Evolutionary conservation across 1,140 invertebrate genomes (phyloP), one percentile per base, ranked within the genome.

Genomic region (Muscidifurax raptorellus): DNA sequence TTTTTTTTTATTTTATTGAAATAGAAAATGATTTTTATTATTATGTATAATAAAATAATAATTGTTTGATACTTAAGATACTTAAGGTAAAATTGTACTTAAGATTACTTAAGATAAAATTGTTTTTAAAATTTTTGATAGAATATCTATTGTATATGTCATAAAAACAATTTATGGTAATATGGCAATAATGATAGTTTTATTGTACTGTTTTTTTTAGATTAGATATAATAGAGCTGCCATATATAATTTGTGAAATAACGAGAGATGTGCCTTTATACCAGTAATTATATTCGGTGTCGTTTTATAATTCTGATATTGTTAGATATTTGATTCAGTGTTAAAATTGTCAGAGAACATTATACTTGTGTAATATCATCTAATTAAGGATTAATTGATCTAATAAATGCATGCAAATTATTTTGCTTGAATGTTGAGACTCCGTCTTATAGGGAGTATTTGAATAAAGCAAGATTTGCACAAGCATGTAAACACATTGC

Each of bases 381-480:
- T 66, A 82, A 77, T 83, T 67, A 7, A 67, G 36, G 36, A 47
- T 69, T 72, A 59, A 40, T 47, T 72, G 0, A 27, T 72, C 40
- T 72, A 79, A n/a, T 18, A 47, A 78, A 64, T 36, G 59, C 67
- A 72, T 84, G 76, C 66, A 79, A 72, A 79, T 78, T 27, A 72
- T 72, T 22, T 52, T 80, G n/a, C 7, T 69, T 13, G 25, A 15
- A 59, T n/a, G 15, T 64, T 72, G 3, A 67, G 52, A 30, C 78
- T 80, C 72, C 72, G 44, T 82, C 25, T 83, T 83, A 80, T 77
- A 52, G 0, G 79, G 72, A 85, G 79, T 5, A 27, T 80, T 74
- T 36, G 2, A 9, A 47, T 80, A 69, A 81, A 85, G 74, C 74
- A 47, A 52, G 64, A 75, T 72, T 72, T 10, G 30, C 28, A 67